Conservation (phyloP, 2,113 vertebrate genomes). For the Canis aureus region DNA sequence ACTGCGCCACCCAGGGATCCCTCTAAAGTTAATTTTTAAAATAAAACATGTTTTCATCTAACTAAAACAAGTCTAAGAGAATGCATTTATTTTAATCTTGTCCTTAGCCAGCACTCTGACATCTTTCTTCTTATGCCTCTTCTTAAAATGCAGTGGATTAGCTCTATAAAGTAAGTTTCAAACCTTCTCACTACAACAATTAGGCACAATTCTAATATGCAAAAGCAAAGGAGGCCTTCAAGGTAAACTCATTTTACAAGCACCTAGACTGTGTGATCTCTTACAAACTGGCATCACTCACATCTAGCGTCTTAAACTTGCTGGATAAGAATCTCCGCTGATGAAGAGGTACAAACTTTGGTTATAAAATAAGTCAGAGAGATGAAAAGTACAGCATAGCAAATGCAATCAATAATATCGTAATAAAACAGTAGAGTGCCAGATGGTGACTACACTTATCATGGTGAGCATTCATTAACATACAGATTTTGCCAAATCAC, state of each 20-base stretch:
- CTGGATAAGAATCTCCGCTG: not conserved
- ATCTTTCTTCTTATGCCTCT: not conserved
- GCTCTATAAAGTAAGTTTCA: not conserved
- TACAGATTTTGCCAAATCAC: not conserved
- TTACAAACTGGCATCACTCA: not conserved
- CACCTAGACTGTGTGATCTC: not conserved
- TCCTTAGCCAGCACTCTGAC: not conserved
- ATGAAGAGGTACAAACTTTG: not conserved
- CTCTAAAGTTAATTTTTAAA: not conserved
- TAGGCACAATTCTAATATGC: not conserved
- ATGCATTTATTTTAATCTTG: not conserved
- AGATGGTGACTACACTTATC: not conserved
- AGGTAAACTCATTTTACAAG: not conserved
- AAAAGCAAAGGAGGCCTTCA: not conserved
- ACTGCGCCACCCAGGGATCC: too few species aligned
- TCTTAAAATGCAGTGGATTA: not conserved
- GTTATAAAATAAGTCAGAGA: not conserved
- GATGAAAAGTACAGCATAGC: not conserved
- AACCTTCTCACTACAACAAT: not conserved
- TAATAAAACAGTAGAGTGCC: not conserved
- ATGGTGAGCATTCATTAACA: not conserved
- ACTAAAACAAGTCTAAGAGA: conserved; percentile 3
- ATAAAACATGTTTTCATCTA: not conserved
- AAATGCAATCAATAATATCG: not conserved
- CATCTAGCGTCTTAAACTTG: not conserved